Evolutionary conservation across 2,113 vertebrate species (phyloP), one percentile per base, ranked within the genome.

Genomic region (Microtus ochrogaster): DNA sequence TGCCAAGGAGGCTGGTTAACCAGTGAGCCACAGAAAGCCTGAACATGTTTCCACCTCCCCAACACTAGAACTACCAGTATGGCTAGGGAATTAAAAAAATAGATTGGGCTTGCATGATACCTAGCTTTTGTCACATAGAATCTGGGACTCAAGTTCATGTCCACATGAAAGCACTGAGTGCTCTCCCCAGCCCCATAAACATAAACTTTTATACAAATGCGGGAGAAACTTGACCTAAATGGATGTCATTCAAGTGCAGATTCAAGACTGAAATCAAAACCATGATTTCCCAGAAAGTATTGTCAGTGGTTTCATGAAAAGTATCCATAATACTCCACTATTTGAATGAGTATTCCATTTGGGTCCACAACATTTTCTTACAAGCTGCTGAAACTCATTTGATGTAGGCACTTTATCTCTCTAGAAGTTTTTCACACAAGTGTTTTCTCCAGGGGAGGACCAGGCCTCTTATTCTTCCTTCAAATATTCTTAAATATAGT

Each of bases 181-280:
- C 65, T 86, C 44, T 86, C 30, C 22, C 84, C 7, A 52, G 33
- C 65, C 85, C n/a, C 89, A 79, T 33, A 86, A 72, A 63, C 89
- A 90, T n/a, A 86, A 65, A 30, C 26, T 94, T 94, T 94, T 70
- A 21, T 91, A 52, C 16, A 16, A 55, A 13, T 36, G 14, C 6
- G 39, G 52, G 52, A 55, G 52, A 58, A 73, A 47, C 41, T 92
- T n/a, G n/a, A 33, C 52, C 16, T 22, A 9, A n/a, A 10, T 47
- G 36, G 30, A 68, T 79, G 36, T 47, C 63, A 81, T 78, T 78
- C 68, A 39, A 89, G 30, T 79, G 66, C 3, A 65, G 22, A 84
- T 70, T 92, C 33, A 84, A 58, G 47, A 78, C 63, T 72, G 33
- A 85, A 89, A 90, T 78, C 39, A 77, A 78, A 90, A 70, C 49